Conservation (phyloP, 2,113 vertebrate genomes). For the Gavia stellata region DNA sequence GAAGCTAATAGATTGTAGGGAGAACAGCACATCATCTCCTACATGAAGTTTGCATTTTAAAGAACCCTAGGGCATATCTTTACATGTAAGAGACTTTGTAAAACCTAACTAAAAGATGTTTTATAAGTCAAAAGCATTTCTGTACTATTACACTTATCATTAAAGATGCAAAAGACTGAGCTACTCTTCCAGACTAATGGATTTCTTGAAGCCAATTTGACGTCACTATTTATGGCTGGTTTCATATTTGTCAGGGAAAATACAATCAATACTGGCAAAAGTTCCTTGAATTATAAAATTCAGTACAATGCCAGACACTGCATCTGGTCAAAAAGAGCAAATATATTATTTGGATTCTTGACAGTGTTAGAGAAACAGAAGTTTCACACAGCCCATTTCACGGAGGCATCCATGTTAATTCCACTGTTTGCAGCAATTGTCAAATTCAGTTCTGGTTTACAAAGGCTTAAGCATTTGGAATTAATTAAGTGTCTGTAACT, state of each 20-base stretch:
- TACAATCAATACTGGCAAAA: background rate
- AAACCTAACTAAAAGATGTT: background rate
- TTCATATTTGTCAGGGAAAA: background rate
- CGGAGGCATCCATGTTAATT: background rate
- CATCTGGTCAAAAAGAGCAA: background rate
- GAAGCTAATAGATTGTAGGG: background rate
- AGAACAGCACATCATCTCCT: background rate
- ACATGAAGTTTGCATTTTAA: background rate
- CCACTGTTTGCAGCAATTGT: background rate
- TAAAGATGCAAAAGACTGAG: background rate
- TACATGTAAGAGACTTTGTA: background rate
- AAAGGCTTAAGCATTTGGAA: background rate
- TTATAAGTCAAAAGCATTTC: background rate
- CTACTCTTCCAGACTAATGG: background rate
- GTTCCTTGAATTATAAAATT: background rate
- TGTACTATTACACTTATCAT: background rate
- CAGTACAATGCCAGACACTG: background rate
- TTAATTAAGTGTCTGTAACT: slow-evolving; percentile 6
- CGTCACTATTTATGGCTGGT: background rate
- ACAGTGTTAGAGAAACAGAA: background rate
- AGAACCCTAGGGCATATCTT: background rate
- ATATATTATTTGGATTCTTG: background rate
- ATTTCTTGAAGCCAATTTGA: background rate
- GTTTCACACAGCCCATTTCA: background rate
- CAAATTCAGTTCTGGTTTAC: background rate